Conservation (phyloP, 1,140 invertebrate species). For the Drosophila punjabiensis region DNA sequence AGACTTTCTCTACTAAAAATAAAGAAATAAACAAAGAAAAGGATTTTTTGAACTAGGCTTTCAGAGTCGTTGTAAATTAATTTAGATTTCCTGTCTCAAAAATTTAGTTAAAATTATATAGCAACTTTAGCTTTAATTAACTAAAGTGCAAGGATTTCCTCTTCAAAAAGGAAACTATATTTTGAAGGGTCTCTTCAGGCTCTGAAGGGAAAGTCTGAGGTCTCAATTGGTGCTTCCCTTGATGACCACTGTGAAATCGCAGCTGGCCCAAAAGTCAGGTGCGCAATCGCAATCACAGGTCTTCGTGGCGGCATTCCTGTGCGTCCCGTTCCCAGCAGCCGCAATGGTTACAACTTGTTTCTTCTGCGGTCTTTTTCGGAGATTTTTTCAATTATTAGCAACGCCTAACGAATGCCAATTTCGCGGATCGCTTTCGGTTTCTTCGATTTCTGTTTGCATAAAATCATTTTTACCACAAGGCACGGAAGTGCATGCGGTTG, state of each 20-base stretch:
- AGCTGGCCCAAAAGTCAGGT: conserved; percentile 53
- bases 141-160: background rate
- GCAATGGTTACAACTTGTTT: conserved; percentile 31
- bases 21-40: no score
- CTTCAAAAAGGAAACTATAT: background rate
- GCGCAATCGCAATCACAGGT: conserved; percentile 41
- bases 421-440: conserved; percentile 39
- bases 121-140: no score
- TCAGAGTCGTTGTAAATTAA: no score
- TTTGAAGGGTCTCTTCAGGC: background rate
- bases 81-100: no score
- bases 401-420: conserved; percentile 80
- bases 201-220: background rate
- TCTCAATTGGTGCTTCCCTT: background rate
- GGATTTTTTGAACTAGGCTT: no score
- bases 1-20: background rate
- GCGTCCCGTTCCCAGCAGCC: conserved; percentile 43
- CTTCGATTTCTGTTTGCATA: conserved; percentile 65
- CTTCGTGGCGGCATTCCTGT: conserved; percentile 59
- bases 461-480: conserved; percentile 61
- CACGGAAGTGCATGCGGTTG: conserved; percentile 73
- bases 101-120: background rate
- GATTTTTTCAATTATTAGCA: conserved; percentile 78
- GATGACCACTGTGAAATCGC: conserved; percentile 26
- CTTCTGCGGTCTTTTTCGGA: conserved; percentile 60